Percentiles rank a stretch among this genome's conserved stretches.
Evolutionary conservation across 2,888 invertebrate genomes (phyloP).

Genomic region (Venustoraphidia nigricollis): DNA sequence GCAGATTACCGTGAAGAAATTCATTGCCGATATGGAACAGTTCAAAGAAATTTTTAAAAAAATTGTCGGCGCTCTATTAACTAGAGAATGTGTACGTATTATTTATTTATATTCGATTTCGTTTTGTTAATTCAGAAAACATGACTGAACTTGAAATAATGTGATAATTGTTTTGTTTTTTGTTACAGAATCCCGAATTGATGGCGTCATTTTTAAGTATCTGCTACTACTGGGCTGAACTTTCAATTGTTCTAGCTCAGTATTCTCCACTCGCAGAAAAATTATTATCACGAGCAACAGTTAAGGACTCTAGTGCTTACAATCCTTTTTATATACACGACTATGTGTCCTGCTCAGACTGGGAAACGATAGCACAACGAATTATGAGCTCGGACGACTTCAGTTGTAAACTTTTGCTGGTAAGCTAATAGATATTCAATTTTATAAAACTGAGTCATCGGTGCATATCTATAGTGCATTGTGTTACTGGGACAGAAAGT

Average conservation of each 20-base stretch:
- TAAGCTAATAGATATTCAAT: slow-evolving; percentile 8
- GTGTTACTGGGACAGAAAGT: no score
- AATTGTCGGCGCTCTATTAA: slow-evolving; percentile 13
- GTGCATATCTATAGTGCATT: no score
- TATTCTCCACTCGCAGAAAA: slow-evolving; percentile 15
- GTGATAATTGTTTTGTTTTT: not conserved
- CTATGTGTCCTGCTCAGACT: slow-evolving; percentile 15
- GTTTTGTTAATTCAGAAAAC: no score
- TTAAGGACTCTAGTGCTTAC: not conserved
- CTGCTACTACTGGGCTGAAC: slow-evolving; percentile 17
- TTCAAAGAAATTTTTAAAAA: slow-evolving; percentile 15
- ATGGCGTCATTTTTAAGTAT: slow-evolving; percentile 14
- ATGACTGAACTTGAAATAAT: no score
- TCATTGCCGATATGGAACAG: slow-evolving; percentile 16
- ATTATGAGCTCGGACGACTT: slow-evolving; percentile 14
- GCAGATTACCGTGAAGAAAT: slow-evolving; percentile 15
- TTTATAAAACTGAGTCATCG: no score
- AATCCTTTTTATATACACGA: slow-evolving; percentile 10
- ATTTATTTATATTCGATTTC: not conserved
- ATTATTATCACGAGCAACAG: not conserved
- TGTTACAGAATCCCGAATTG: slow-evolving; percentile 11
- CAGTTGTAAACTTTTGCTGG: slow-evolving; percentile 16
- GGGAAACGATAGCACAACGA: slow-evolving; percentile 15
- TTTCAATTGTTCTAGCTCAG: slow-evolving; percentile 15
- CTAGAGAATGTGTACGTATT: slow-evolving; percentile 7